Evolutionary conservation across 1,140 invertebrate genomes (phyloP).

Genomic region (Trissolcus basalis): DNA sequence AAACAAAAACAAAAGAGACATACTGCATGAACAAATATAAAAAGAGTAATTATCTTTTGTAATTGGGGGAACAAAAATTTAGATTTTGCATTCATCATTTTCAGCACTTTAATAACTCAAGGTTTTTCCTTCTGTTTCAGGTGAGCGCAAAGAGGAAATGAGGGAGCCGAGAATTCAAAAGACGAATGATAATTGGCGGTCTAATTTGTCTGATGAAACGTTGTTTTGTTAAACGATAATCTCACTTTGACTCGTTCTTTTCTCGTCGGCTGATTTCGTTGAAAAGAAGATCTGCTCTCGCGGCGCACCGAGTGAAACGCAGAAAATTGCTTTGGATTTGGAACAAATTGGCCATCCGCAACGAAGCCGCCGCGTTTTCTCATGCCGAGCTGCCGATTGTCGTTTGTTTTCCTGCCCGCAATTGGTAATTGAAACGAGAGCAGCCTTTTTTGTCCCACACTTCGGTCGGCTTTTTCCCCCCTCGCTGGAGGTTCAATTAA

Average conservation of each 20-base stretch:
- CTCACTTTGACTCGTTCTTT: conserved; percentile 28
- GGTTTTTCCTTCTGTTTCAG: no score
- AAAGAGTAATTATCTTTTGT: no score
- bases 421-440: conserved; percentile 38
- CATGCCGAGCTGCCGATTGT: conserved; percentile 3
- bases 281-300: conserved; percentile 19
- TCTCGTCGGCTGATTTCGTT: conserved; percentile 18
- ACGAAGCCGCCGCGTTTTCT: conserved; percentile 14
- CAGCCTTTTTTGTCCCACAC: conserved; percentile 21
- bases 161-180: background rate
- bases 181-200: conserved; percentile 10
- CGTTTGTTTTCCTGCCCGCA: conserved; percentile 35
- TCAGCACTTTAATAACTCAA: no score
- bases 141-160: background rate
- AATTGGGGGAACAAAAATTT: no score
- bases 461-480: conserved; percentile 18
- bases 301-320: conserved; percentile 28
- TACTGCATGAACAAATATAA: no score
- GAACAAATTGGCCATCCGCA: conserved; percentile 35
- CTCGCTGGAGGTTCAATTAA: conserved; percentile 23
- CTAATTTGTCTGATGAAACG: conserved; percentile 39
- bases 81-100: no score
- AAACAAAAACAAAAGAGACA: no score
- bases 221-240: conserved; percentile 45
- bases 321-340: conserved; percentile 41